Evolutionary conservation across 2,113 vertebrate genomes (phyloP), one percentile per base, ranked within the genome.

Genomic region (Rhabdomys dilectus): DNA sequence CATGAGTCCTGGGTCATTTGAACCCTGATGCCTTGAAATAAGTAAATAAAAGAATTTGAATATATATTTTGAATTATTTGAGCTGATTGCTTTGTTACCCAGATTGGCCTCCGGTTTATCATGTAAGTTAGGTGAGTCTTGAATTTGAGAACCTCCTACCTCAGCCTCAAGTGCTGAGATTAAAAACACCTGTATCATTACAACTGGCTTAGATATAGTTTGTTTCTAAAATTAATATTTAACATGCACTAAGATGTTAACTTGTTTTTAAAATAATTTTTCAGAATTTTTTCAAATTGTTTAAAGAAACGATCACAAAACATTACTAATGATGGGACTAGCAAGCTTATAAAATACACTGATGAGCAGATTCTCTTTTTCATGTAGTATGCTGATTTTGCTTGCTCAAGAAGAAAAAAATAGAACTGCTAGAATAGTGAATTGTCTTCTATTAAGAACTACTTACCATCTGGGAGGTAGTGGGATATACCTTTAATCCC

Each of bases 251-350:
- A 94, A 84, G 95, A 91, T 92, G 31, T 75, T 81, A 93, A 42
- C 8, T 56, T 94, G 26, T 89, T 92, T 81, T 64, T 86, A 96
- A 93, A 93, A 84, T 77, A 6, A 34, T 87, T 8, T 87, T 90
- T 93, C 62, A 48, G 48, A 89, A 89, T 96, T 93, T 86, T 93
- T 42, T 58, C 58, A 76, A 3, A 96, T 95, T 95, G 34, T 93
- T 97, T 96, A 91, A 95, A 94, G 88, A 85, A 22, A 60, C 17
- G 56, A 34, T 36, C 81, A 80, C 75, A 66, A 39, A 70, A 86
- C 42, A 45, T 34, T 51, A 56, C 36, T 85, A n/a, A 48, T 56
- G 85, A 36, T 75, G 26, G 34, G 19, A 87, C 66, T 91, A 34
- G 7, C 22, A 91, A 85, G 5, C 21, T 85, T 93, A 82, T 48